These are phyloP conservation scores for Corythaixoides concolor DNA, from an alignment of 2,113 vertebrate species.

Conservation along the genomic window DNA sequence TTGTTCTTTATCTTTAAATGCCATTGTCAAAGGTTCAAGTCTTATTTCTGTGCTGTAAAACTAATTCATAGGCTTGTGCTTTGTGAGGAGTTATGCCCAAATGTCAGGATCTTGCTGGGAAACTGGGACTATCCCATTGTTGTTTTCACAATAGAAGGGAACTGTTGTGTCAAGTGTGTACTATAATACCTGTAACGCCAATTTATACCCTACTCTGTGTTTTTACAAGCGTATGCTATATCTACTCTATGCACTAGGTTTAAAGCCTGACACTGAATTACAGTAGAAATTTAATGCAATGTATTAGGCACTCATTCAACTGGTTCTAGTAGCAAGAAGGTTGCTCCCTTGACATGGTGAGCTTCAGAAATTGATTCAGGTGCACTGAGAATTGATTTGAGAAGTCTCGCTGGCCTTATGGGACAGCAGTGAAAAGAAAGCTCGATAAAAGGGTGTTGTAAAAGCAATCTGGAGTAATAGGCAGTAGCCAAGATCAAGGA, in stretches of 20 bases:
- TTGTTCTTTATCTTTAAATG: background rate
- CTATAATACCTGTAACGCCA: conserved; percentile 5
- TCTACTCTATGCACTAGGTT: background rate
- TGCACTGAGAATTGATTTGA: conserved; percentile 56
- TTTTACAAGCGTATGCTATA: conserved; percentile 5
- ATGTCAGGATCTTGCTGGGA: conserved; percentile 7
- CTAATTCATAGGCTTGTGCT: background rate
- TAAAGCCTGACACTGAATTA: conserved; percentile 49
- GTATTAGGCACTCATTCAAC: background rate
- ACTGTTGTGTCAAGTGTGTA: background rate
- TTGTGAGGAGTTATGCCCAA: background rate
- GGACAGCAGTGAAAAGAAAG: conserved; percentile 11
- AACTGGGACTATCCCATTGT: background rate
- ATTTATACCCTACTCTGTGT: background rate
- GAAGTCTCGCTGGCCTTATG: conserved; percentile 16
- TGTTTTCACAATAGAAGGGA: background rate
- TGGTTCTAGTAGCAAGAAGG: background rate
- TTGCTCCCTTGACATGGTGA: conserved; percentile 43
- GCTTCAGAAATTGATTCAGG: conserved; percentile 62
- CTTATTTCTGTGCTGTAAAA: background rate
- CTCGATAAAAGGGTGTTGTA: conserved; percentile 48
- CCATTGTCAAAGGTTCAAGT: background rate
- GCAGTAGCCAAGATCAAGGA: conserved; percentile 11
- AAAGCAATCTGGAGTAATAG: background rate
- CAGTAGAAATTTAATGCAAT: conserved; percentile 25